A percentile compares a stretch with the other conserved stretches of the same genome.
Evolutionary conservation across 2,113 vertebrate species (phyloP).

Genomic region (Panurus biarmicus): DNA sequence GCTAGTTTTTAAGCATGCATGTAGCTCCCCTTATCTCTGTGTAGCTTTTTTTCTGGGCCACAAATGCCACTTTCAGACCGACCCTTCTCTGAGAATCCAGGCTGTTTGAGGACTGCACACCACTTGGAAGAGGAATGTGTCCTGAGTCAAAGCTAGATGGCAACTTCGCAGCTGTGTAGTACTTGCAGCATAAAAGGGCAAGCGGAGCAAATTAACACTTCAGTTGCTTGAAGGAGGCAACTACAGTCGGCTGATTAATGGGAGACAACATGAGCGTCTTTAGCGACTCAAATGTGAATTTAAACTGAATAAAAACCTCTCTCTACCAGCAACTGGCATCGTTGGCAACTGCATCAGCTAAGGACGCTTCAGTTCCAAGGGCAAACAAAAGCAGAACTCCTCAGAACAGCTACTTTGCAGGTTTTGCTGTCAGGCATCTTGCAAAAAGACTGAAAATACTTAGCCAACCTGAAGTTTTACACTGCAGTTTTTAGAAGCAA

Average conservation of each 20-base stretch:
- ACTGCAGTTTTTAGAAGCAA: background rate
- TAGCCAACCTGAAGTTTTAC: background rate
- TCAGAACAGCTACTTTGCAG: background rate
- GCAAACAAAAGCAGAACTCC: background rate
- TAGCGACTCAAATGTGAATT: background rate
- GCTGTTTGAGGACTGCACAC: background rate
- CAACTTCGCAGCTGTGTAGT: background rate
- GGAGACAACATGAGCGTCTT: background rate
- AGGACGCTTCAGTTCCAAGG: background rate
- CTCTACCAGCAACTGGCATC: background rate
- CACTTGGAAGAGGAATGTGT: background rate
- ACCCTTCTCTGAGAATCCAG: background rate
- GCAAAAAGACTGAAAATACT: background rate
- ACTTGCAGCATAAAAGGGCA: background rate
- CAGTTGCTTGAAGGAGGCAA: background rate
- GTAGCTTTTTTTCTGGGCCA: background rate
- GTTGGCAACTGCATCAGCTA: background rate
- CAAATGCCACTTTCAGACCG: background rate
- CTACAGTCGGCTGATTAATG: background rate
- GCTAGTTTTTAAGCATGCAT: background rate
- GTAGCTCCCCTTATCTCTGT: background rate
- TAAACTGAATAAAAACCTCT: background rate
- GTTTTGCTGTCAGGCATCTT: background rate
- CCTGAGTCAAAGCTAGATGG: background rate
- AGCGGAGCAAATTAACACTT: background rate